A percentile compares a stretch with the other conserved stretches of the same genome.
These are phyloP conservation scores for Tenthredo notha DNA, from an alignment of 2,888 invertebrate genomes.

Conservation along the genomic window DNA sequence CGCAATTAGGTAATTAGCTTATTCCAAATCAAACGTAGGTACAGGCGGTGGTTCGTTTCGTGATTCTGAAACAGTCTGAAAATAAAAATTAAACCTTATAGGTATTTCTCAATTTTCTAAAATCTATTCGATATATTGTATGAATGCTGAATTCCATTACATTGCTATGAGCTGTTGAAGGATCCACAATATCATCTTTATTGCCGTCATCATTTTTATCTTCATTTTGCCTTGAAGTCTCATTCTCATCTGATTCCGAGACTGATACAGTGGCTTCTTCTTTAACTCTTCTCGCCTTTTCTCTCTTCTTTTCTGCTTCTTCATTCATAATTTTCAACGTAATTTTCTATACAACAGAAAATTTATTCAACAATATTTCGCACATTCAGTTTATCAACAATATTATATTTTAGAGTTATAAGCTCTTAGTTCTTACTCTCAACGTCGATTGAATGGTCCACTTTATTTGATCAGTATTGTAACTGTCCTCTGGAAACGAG, in stretches of 20 bases:
- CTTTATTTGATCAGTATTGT: constrained; percentile 66
- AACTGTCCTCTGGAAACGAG: constrained; percentile 67
- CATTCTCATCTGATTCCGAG: neutral
- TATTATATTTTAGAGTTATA: neutral
- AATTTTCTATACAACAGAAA: constrained; percentile 23
- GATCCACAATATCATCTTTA: neutral
- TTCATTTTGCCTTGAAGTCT: neutral
- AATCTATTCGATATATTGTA: neutral
- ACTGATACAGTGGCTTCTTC: constrained; percentile 11
- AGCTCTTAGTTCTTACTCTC: constrained; percentile 62
- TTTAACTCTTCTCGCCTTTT: constrained; percentile 46
- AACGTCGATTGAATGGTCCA: constrained; percentile 67
- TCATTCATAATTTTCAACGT: constrained; percentile 31
- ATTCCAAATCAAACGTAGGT: constrained; percentile 65
- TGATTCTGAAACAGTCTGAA: constrained; percentile 62
- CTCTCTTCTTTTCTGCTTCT: constrained; percentile 51
- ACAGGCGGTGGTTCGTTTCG: constrained; percentile 70
- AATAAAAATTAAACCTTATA: constrained; percentile 48
- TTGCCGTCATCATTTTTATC: neutral
- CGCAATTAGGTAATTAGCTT: neutral
- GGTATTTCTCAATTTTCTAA: neutral
- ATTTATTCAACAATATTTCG: neutral
- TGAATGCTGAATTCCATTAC: neutral
- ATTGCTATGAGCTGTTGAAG: neutral
- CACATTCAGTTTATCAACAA: neutral